A percentile compares a stretch with the other conserved stretches of the same genome.
phyloP scores from a whole-genome alignment of 2,888 invertebrate species.

The Apotomis turbidana region DNA sequence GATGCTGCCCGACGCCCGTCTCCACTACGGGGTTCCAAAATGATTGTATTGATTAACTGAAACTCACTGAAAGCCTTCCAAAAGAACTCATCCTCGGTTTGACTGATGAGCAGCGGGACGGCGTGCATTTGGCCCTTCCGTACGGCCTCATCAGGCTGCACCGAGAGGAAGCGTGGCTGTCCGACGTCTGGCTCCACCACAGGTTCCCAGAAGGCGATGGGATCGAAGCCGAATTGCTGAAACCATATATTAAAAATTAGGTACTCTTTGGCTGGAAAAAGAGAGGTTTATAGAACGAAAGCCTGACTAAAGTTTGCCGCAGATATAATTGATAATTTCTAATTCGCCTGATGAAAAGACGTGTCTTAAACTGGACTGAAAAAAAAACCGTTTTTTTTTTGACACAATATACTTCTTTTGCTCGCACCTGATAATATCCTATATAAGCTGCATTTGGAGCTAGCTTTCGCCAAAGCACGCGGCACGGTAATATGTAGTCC shows the following conservation, averaged over 20 bases:
- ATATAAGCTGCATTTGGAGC: too few species aligned
- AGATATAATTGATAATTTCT: too few species aligned
- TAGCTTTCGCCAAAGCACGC: too few species aligned
- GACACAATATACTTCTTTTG: too few species aligned
- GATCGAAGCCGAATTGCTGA: constrained; percentile 83
- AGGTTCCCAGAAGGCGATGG: constrained; percentile 84
- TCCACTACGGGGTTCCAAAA: background rate
- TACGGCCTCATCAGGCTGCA: constrained; percentile 84
- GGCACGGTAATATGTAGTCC: too few species aligned
- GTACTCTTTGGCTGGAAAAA: background rate
- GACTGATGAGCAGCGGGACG: constrained; percentile 86
- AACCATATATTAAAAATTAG: constrained; percentile 3
- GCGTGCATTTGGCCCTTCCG: constrained; percentile 82
- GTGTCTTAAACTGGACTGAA: too few species aligned
- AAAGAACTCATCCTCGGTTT: constrained; percentile 87
- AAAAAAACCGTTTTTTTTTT: too few species aligned
- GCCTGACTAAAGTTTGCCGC: too few species aligned
- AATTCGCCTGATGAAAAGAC: too few species aligned
- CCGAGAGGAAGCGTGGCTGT: constrained; percentile 85
- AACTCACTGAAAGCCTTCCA: constrained; percentile 84
- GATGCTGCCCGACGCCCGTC: too few species aligned
- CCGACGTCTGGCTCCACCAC: constrained; percentile 87
- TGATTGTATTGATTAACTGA: constrained; percentile 26
- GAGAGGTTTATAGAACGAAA: background rate
- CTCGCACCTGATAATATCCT: too few species aligned